phyloP scores from a whole-genome alignment of 2,888 invertebrate genomes.

The Platypus cylindrus region DNA sequence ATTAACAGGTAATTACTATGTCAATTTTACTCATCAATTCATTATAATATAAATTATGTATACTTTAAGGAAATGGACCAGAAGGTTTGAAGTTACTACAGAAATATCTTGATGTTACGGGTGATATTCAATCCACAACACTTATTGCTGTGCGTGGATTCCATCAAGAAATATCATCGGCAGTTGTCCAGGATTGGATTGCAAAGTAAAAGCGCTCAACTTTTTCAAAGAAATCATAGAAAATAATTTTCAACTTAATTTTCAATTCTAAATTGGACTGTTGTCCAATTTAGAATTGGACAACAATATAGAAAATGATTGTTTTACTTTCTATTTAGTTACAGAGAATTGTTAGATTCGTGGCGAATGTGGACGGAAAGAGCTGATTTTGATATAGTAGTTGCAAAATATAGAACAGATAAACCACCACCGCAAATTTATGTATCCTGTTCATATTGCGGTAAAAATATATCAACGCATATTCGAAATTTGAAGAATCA shows the following conservation, averaged over 20 bases:
- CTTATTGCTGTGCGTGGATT: conserved; percentile 67
- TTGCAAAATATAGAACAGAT: conserved; percentile 45
- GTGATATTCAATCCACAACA: conserved; percentile 86
- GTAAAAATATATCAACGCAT: conserved; percentile 76
- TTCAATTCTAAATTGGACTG: no score
- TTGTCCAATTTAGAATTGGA: no score
- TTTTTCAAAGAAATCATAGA: conserved; percentile 2
- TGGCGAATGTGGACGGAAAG: conserved; percentile 88
- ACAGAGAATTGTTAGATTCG: conserved; percentile 69
- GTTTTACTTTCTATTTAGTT: conserved; percentile 41
- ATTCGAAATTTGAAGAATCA: conserved; percentile 48
- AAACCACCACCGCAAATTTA: conserved; percentile 54
- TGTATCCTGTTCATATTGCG: conserved; percentile 89
- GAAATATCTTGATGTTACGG: conserved; percentile 72
- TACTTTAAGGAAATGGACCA: conserved; percentile 46
- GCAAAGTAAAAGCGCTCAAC: conserved; percentile 37
- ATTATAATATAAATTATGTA: background rate
- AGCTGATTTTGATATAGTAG: conserved; percentile 77
- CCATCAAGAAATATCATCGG: conserved; percentile 53
- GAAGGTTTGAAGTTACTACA: conserved; percentile 73
- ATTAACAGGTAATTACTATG: conserved; percentile 70
- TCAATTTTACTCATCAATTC: no score
- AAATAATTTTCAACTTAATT: background rate
- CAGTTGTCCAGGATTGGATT: conserved; percentile 56
- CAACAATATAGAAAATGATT: no score